Evolutionary conservation across 2,797 vertebrate genomes (phyloP), one percentile per base, ranked within the genome.

Genomic region (Momotus momota): DNA sequence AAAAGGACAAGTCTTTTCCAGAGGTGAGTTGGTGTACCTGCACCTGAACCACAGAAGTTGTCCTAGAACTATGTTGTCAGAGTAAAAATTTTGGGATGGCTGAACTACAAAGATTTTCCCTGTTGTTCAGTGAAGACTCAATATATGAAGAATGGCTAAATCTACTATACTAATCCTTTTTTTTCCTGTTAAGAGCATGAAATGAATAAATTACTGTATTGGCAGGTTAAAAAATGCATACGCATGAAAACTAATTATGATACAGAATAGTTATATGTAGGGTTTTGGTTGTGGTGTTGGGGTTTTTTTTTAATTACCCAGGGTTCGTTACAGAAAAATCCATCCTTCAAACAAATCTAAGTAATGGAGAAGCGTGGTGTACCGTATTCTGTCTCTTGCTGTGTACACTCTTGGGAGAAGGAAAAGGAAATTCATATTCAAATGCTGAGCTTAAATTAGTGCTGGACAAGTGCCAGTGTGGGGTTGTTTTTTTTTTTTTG

Each of bases 391-490:
- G 41, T 74, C 43, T 77, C 43, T 94, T 89, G 82, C 77, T 54
- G 71, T 90, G 31, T 46, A 40, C 38, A 60, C 82, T 91, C 75
- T 92, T 94, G 83, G 58, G 81, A 93, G 88, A 88, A 96, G 95
- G 90, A 95, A 93, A 96, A 95, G 61, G 66, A 91, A 97, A 92
- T 93, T 97, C 73, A 93, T 96, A 94, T 94, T 97, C 88, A 97
- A 97, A 95, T 93, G 38, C 64, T 88, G 65, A 94, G 80, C 82
- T 95, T 93, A 96, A 97, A 94, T 97, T 96, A 96, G 93, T 95
- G 95, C 88, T 94, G 81, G 88, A 96, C 35, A 95, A 86, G 65
- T 79, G 88, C 95, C 88, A 87, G 45, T 14, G 6, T 72, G 51
- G 35, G 35, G 35, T 35, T 35, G 35, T 35, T 35, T 35, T 35